Evolutionary conservation across 1,140 invertebrate species (phyloP).

Genomic region (Phenacoccus solenopsis): DNA sequence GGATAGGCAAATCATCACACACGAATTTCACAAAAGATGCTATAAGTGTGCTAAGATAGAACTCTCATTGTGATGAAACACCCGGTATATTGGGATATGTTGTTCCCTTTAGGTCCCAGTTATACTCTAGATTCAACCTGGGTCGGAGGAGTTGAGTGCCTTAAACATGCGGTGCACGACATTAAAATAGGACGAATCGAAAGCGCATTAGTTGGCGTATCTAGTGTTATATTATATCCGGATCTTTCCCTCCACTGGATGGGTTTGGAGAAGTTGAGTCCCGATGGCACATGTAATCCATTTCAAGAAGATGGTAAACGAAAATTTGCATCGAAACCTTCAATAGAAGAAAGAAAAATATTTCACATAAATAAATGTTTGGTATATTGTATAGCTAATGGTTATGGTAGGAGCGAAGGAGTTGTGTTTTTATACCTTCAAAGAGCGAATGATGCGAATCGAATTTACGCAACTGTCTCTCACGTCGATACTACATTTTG

Average conservation of each 20-base stretch:
- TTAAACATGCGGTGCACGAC: slow-evolving; percentile 46
- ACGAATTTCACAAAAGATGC: too few species aligned
- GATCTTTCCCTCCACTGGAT: slow-evolving; percentile 45
- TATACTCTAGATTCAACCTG: slow-evolving; percentile 57
- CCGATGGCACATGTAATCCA: slow-evolving; percentile 52
- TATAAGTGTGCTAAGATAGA: too few species aligned
- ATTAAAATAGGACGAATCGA: slow-evolving; percentile 51
- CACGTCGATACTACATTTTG: slow-evolving; percentile 43
- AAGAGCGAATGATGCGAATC: slow-evolving; percentile 37
- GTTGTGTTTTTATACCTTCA: slow-evolving; percentile 46
- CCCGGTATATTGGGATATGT: too few species aligned
- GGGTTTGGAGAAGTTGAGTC: slow-evolving; percentile 45
- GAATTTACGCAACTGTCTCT: slow-evolving; percentile 45
- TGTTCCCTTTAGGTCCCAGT: slow-evolving; percentile 44
- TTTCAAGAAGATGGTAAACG: slow-evolving; percentile 50
- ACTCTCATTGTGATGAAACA: too few species aligned
- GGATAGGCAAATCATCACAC: too few species aligned
- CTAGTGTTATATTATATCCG: slow-evolving; percentile 48
- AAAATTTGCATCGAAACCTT: too few species aligned
- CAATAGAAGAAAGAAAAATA: too few species aligned
- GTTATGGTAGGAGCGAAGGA: slow-evolving; percentile 51
- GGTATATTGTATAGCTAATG: slow-evolving; percentile 43
- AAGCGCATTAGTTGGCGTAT: slow-evolving; percentile 53
- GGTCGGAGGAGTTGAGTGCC: slow-evolving; percentile 50
- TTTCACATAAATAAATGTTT: too few species aligned